Evolutionary conservation across 2,797 vertebrate species (phyloP).

Genomic region (Premnoplex brunnescens): DNA sequence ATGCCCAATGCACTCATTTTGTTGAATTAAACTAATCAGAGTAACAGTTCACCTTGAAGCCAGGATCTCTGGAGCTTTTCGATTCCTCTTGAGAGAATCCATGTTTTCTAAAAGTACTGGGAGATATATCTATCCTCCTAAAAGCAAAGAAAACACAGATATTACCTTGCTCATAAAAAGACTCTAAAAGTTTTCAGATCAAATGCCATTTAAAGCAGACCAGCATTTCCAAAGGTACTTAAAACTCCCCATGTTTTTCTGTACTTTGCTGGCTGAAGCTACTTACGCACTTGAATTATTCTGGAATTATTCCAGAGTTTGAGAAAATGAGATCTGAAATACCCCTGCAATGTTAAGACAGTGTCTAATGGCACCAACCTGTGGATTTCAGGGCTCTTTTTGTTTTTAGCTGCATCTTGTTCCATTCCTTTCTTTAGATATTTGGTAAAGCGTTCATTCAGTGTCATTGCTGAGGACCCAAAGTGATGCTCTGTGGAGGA

Average conservation of each 20-base stretch:
- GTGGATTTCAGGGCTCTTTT: slow-evolving; percentile 99
- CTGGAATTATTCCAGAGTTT: not conserved
- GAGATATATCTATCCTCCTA: slow-evolving; percentile 99
- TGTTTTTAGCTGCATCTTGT: slow-evolving; percentile 90
- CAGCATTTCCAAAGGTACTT: not conserved
- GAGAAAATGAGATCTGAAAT: not conserved
- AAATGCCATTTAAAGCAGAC: not conserved
- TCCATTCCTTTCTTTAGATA: slow-evolving; percentile 96
- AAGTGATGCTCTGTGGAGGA: slow-evolving; percentile 90
- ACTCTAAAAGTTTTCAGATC: not conserved
- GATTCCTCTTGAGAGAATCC: slow-evolving; percentile 94
- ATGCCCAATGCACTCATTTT: slow-evolving; percentile 90
- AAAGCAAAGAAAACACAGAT: not conserved
- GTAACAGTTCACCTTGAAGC: slow-evolving; percentile 94
- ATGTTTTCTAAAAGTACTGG: slow-evolving; percentile 99
- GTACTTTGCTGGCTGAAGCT: not conserved
- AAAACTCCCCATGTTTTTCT: not conserved
- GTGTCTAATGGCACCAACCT: slow-evolving; percentile 79
- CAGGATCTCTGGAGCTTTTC: slow-evolving; percentile 92
- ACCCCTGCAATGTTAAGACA: not conserved
- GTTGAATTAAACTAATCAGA: slow-evolving; percentile 79
- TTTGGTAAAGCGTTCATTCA: slow-evolving; percentile 96
- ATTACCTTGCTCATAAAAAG: not conserved
- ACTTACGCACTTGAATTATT: not conserved
- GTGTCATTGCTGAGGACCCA: slow-evolving; percentile 89